Conservation (phyloP, 2,797 vertebrate genomes). For the Acestrorhynchus altus region DNA sequence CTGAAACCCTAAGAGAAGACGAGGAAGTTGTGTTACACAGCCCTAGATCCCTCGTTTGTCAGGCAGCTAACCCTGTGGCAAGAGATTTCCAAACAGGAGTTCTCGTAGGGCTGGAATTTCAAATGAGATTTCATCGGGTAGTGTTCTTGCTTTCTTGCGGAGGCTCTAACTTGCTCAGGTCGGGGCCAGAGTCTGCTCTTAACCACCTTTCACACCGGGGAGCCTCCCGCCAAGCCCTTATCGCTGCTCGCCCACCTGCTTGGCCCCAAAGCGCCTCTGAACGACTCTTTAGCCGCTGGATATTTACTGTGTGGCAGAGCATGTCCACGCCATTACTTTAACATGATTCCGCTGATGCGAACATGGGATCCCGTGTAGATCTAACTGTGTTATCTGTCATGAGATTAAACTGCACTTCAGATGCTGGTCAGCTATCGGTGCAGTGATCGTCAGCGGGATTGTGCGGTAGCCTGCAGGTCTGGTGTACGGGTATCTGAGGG, state of each 20-base stretch:
- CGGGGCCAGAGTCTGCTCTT: conserved; percentile 47
- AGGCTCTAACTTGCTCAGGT: conserved; percentile 45
- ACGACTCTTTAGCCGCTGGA: conserved; percentile 31
- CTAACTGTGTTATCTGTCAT: conserved; percentile 29
- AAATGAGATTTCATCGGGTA: conserved; percentile 56
- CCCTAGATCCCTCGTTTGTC: conserved; percentile 53
- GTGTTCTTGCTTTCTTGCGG: conserved; percentile 33
- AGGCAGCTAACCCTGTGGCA: conserved; percentile 35
- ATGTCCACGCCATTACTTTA: conserved; percentile 29
- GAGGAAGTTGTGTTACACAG: conserved; percentile 31
- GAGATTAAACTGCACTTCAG: conserved; percentile 45
- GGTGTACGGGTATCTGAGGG: neutral
- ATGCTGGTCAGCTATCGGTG: conserved; percentile 36
- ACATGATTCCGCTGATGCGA: conserved; percentile 12
- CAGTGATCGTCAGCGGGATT: conserved; percentile 2
- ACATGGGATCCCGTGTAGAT: conserved; percentile 20
- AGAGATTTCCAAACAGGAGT: conserved; percentile 51
- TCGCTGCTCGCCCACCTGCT: conserved; percentile 53
- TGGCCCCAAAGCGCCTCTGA: conserved; percentile 8
- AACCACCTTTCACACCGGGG: conserved; percentile 49
- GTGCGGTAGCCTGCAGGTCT: neutral
- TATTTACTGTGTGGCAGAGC: conserved; percentile 37
- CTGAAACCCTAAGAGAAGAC: conserved; percentile 33
- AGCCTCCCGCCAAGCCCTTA: conserved; percentile 45
- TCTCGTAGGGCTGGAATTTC: conserved; percentile 55